Base-by-base conservation (phyloP, 2,888 invertebrate species). In the Drosophila testacea region DNA sequence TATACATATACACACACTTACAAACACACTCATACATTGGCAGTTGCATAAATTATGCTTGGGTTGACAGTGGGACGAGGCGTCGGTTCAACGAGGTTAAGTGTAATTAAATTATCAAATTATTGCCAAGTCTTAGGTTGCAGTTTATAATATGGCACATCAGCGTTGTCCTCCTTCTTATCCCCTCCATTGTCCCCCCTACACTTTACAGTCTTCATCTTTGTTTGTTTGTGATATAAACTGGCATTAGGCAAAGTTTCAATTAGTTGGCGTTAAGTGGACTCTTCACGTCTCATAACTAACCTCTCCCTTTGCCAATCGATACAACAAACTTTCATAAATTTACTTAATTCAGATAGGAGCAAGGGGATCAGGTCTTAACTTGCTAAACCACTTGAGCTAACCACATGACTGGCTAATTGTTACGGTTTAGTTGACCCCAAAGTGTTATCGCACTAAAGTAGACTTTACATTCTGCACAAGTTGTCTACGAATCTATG, bases 61-160 rank as follows among this genome's bases (percentile, higher is more conserved):
- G 61, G 51, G 56, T 51, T 34, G 13, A 16, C 51, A 41, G 62
- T 27, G 51, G 75, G 7, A 34, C 28, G 44, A n/a, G 44, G 63
- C 42, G 47, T 61, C 56, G 70, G 84, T 89, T 84, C 82, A 84
- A 85, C 79, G 88, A 77, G 84, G 84, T 84, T 84, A 84, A 84
- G 84, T 84, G 89, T 89, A 84, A 84, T 84, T 84, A 89, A 84
- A 84, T 84, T 84, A 84, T 89, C 89, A 89, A 84, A 84, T 84
- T 84, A 84, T 84, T 84, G 85, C 85, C 88, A 79, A 82, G 84
- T 87, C 84, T 84, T 89, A 84, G 89, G 72, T 89, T 89, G 89
- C 89, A 84, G 85, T 84, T 89, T 87, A 84, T 89, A 84, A 89
- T 86, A 80, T 70, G 56, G 70, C 69, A 68, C 82, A 73, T 68